Evolutionary conservation across 2,797 vertebrate genomes (phyloP).

Genomic region (Lagorchestes hirsutus): DNA sequence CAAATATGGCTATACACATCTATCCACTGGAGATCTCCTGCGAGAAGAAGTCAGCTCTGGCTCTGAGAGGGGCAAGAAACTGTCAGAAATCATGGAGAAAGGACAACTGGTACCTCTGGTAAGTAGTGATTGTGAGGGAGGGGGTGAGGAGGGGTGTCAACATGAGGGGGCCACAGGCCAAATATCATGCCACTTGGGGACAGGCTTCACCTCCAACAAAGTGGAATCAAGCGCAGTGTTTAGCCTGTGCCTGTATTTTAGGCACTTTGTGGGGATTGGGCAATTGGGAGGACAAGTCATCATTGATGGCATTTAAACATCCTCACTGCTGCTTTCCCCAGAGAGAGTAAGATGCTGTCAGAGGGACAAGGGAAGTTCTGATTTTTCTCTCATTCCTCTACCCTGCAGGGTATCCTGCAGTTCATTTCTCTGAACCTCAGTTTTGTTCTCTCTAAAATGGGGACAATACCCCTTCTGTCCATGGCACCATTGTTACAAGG

Average conservation of each 20-base stretch:
- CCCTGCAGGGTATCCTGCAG: background rate
- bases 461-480: background rate
- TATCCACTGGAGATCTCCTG: constrained; percentile 97
- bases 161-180: background rate
- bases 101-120: constrained; percentile 98
- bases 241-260: background rate
- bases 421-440: background rate
- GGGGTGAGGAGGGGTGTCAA: too few relatives aligned
- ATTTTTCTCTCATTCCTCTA: background rate
- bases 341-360: background rate
- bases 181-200: background rate
- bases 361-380: background rate
- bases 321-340: background rate
- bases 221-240: background rate
- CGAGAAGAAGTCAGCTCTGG: constrained; percentile 94
- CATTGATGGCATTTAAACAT: background rate
- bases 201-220: background rate
- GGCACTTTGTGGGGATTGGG: background rate
- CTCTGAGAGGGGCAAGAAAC: constrained; percentile 93
- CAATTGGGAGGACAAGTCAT: background rate
- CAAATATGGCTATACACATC: constrained; percentile 98
- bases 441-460: background rate
- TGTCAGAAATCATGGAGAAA: constrained; percentile 98
- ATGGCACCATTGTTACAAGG: background rate
- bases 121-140: constrained; percentile 67